phyloP scores from a whole-genome alignment of 2,888 invertebrate species.

The Pogonocherus hispidulus region DNA sequence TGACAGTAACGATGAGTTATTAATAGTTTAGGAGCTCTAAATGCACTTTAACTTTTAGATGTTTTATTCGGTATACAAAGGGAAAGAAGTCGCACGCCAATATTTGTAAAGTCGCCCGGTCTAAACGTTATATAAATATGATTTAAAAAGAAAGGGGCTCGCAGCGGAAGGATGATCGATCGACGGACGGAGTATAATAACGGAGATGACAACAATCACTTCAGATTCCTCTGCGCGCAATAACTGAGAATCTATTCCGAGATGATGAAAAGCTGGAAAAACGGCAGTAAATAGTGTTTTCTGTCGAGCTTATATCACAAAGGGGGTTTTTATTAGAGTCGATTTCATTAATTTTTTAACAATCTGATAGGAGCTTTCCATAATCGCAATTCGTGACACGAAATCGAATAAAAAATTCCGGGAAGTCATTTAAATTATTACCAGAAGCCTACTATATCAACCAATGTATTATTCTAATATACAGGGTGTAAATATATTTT shows the following conservation, averaged over 20 bases:
- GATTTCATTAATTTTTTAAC: neutral
- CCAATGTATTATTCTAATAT: too few relatives aligned
- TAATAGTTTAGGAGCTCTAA: neutral
- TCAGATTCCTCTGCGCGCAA: slow-evolving; percentile 11
- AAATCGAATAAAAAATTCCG: neutral
- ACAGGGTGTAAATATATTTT: too few relatives aligned
- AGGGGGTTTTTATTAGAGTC: neutral
- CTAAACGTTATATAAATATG: neutral
- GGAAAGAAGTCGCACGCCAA: neutral
- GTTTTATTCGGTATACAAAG: neutral
- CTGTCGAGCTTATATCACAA: neutral
- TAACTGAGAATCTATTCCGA: slow-evolving; percentile 16
- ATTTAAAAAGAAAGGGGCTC: neutral
- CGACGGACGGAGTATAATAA: slow-evolving; percentile 17
- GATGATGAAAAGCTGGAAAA: neutral
- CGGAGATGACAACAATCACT: slow-evolving; percentile 26
- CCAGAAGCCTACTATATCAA: too few relatives aligned
- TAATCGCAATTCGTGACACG: neutral
- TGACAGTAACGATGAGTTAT: too few relatives aligned
- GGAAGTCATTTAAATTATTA: neutral
- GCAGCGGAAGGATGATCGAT: neutral
- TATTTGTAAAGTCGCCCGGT: neutral
- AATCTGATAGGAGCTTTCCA: neutral
- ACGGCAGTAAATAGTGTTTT: neutral
- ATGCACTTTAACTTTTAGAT: neutral